These are phyloP conservation scores for Lottia scabra DNA, from an alignment of 2,888 invertebrate species.

Conservation along the genomic window DNA sequence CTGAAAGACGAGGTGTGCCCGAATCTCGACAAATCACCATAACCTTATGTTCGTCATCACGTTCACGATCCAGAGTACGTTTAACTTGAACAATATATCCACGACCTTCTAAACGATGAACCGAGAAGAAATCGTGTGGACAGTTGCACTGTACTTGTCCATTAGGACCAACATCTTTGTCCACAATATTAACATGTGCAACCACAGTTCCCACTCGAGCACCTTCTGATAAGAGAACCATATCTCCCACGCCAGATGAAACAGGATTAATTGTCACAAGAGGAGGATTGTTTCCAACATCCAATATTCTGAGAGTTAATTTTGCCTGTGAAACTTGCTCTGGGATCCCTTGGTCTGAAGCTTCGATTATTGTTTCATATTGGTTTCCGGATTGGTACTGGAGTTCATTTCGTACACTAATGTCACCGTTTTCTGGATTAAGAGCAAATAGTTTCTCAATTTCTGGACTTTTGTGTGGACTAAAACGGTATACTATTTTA, in stretches of 20 bases:
- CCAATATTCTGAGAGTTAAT: conserved; percentile 74
- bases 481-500: conserved; percentile 68
- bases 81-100: conserved; percentile 51
- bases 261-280: conserved; percentile 67
- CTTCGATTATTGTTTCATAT: conserved; percentile 47
- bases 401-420: conserved; percentile 35
- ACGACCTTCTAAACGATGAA: conserved; percentile 29
- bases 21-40: conserved; percentile 55
- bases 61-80: conserved; percentile 53
- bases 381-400: conserved; percentile 35
- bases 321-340: conserved; percentile 43
- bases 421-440: conserved; percentile 37
- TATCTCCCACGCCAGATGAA: conserved; percentile 27
- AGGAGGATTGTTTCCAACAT: conserved; percentile 93
- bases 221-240: conserved; percentile 41
- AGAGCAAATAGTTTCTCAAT: conserved; percentile 34
- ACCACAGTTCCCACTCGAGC: conserved; percentile 46
- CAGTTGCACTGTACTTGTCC: conserved; percentile 49
- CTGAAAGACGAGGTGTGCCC: conserved; percentile 48
- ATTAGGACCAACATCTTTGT: conserved; percentile 48
- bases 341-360: conserved; percentile 47
- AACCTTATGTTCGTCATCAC: conserved; percentile 45
- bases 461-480: conserved; percentile 17
- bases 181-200: conserved; percentile 50
- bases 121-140: conserved; percentile 26